Conservation (phyloP, 2,888 invertebrate genomes). For the Drosophila sordidula region DNA sequence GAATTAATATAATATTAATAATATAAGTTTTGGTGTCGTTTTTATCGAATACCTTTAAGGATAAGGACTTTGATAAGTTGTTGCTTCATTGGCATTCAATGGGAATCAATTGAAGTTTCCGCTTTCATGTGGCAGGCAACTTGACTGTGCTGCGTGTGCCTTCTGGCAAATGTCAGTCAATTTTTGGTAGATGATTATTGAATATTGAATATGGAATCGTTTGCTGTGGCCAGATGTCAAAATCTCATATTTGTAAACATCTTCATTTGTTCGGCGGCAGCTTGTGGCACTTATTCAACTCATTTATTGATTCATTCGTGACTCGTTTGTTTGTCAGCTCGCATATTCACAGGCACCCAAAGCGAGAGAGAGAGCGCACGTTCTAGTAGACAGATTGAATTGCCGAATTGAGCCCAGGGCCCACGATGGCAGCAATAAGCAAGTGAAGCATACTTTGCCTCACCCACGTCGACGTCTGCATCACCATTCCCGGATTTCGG, state of each 20-base stretch:
- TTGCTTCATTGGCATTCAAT: neutral
- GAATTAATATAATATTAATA: too few relatives aligned
- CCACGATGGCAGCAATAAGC: slow-evolving; percentile 22
- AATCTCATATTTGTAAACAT: slow-evolving; percentile 71
- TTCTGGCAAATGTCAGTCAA: slow-evolving; percentile 47
- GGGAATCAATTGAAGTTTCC: slow-evolving; percentile 11
- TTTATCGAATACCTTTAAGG: neutral
- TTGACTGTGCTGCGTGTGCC: slow-evolving; percentile 11
- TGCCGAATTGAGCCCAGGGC: slow-evolving; percentile 15
- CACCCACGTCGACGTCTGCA: slow-evolving; percentile 4
- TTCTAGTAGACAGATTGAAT: slow-evolving; percentile 46
- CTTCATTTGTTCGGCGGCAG: slow-evolving; percentile 51
- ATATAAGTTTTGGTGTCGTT: too few relatives aligned
- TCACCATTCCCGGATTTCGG: slow-evolving; percentile 13
- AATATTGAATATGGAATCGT: slow-evolving; percentile 53
- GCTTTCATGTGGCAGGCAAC: slow-evolving; percentile 9
- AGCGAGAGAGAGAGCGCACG: slow-evolving; percentile 33
- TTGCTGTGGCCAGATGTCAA: slow-evolving; percentile 52
- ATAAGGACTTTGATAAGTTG: neutral
- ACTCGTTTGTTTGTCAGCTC: slow-evolving; percentile 35
- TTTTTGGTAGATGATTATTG: slow-evolving; percentile 51
- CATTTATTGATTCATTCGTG: slow-evolving; percentile 71
- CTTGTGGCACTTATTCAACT: slow-evolving; percentile 67
- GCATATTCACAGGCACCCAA: neutral
- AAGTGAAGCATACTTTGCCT: slow-evolving; percentile 4